A percentile compares a stretch with the other conserved stretches of the same genome.
These are phyloP conservation scores for Chloebia gouldiae DNA, from an alignment of 2,113 vertebrate genomes.

Conservation along the genomic window DNA sequence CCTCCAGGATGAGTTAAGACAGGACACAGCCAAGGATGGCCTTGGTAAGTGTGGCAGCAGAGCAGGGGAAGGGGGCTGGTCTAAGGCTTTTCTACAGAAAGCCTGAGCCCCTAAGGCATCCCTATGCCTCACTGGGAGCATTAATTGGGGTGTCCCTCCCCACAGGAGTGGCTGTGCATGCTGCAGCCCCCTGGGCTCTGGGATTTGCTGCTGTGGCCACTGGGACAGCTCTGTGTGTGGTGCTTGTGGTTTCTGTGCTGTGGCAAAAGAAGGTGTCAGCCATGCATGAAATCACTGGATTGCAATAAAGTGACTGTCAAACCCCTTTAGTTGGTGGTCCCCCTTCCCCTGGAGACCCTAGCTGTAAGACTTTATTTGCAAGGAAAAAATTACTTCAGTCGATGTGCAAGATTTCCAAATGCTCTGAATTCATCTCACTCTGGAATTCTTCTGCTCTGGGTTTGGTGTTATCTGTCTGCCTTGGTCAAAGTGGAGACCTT, in stretches of 20 bases:
- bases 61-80: not conserved
- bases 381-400: not conserved
- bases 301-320: not conserved
- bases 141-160: not conserved
- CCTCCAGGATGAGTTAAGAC: not conserved
- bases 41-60: not conserved
- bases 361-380: not conserved
- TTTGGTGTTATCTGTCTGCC: not conserved
- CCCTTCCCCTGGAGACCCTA: not conserved
- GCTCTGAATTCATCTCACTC: not conserved
- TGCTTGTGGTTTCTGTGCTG: not conserved
- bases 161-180: not conserved
- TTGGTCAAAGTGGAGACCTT: not conserved
- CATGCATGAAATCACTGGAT: accelerated
- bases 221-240: not conserved
- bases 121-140: not conserved
- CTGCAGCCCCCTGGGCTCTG: not conserved
- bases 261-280: not conserved
- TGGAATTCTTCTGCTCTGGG: not conserved
- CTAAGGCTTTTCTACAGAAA: not conserved
- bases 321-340: not conserved
- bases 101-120: not conserved
- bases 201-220: not conserved
- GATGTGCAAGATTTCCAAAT: not conserved
- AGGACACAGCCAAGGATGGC: not conserved